Evolutionary conservation across 2,888 invertebrate species (phyloP).

Genomic region (Molanna angustata): DNA sequence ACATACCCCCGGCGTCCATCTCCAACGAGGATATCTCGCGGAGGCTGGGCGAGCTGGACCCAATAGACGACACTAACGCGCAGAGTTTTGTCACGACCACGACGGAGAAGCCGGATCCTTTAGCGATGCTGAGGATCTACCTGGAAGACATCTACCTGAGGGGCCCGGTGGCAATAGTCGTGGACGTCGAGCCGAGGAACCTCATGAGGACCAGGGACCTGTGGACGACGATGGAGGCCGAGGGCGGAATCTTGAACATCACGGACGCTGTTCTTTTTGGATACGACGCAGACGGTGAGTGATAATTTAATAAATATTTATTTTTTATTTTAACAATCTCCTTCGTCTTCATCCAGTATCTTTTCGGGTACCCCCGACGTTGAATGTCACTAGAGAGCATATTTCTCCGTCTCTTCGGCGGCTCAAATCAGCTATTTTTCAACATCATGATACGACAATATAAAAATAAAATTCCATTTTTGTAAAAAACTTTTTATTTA

Average conservation of each 20-base stretch:
- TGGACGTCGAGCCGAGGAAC: slow-evolving; percentile 46
- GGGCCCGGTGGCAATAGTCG: slow-evolving; percentile 48
- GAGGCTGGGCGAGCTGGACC: neutral
- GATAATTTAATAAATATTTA: slow-evolving; percentile 4
- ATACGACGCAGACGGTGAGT: slow-evolving; percentile 50
- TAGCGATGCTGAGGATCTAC: slow-evolving; percentile 44
- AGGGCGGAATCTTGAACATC: slow-evolving; percentile 41
- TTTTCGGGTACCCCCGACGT: too few relatives aligned
- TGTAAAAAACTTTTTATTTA: too few relatives aligned
- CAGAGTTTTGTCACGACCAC: neutral
- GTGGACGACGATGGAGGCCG: slow-evolving; percentile 45
- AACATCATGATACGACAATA: too few relatives aligned
- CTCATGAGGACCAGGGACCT: slow-evolving; percentile 45
- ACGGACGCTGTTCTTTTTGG: slow-evolving; percentile 48
- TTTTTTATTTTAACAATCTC: neutral
- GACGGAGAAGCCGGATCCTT: slow-evolving; percentile 13
- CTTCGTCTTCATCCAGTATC: too few relatives aligned
- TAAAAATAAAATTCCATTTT: too few relatives aligned
- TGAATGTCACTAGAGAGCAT: too few relatives aligned
- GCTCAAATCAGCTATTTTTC: neutral
- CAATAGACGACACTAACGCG: neutral
- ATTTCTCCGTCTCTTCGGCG: neutral
- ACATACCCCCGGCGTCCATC: neutral
- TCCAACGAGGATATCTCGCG: slow-evolving; percentile 4
- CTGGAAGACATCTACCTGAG: slow-evolving; percentile 50